Evolutionary conservation across 1,140 invertebrate species (phyloP).

Genomic region (Trachymyrmex septentrionalis): DNA sequence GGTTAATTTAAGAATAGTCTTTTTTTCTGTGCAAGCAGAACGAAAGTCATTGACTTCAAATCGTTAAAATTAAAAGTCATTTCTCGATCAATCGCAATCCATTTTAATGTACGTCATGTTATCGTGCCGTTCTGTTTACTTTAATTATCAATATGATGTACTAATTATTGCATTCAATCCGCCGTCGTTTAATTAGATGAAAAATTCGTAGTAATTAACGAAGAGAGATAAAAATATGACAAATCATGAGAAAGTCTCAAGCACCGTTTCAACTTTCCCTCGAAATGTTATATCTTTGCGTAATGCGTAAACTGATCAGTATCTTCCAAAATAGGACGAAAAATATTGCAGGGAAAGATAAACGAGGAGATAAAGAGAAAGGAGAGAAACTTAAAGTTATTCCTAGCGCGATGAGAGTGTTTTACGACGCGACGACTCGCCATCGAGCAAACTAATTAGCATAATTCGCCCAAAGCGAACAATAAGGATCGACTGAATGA

Average conservation of each 20-base stretch:
- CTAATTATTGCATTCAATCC: background rate
- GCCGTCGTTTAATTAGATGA: background rate
- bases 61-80: no score
- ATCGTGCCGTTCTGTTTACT: no score
- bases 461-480: constrained; percentile 36
- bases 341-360: constrained; percentile 23
- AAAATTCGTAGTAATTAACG: background rate
- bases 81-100: no score
- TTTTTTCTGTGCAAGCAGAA: no score
- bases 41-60: no score
- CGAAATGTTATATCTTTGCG: constrained; percentile 56
- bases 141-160: background rate
- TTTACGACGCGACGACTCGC: constrained; percentile 3
- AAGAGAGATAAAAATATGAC: constrained; percentile 52
- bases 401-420: background rate
- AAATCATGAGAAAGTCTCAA: constrained; percentile 57
- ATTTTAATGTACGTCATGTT: no score
- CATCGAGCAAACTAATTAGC: constrained; percentile 23
- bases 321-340: constrained; percentile 67
- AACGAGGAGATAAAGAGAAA: constrained; percentile 24
- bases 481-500: constrained; percentile 2
- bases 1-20: no score
- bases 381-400: constrained; percentile 31
- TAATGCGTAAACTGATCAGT: constrained; percentile 45
- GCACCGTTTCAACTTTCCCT: constrained; percentile 60